Conservation (phyloP, 2,113 vertebrate species). For the Tenebrosternarchus preto region DNA sequence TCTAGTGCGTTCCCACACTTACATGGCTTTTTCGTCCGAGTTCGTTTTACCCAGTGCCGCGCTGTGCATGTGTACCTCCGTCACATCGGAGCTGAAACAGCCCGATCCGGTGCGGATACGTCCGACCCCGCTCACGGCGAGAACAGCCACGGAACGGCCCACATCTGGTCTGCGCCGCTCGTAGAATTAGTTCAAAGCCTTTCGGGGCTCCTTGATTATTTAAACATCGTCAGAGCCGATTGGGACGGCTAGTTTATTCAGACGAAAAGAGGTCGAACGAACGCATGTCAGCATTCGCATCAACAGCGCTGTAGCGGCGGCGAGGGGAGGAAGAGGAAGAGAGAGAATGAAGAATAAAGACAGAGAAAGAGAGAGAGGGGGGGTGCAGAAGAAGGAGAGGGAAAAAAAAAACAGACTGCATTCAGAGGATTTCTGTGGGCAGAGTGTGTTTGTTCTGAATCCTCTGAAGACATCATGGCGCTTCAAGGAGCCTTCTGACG, state of each 20-base stretch:
- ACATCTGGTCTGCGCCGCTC: constrained; percentile 59
- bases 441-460: constrained; percentile 59
- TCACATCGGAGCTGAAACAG: constrained; percentile 30
- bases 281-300: constrained; percentile 55
- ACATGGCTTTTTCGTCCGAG: constrained; percentile 7
- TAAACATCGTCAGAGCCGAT: constrained; percentile 62
- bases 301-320: constrained; percentile 47
- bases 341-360: constrained; percentile 33
- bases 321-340: neutral
- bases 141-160: constrained; percentile 44
- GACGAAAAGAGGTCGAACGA: constrained; percentile 47
- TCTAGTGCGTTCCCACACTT: constrained; percentile 3
- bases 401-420: constrained; percentile 31
- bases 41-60: constrained; percentile 45
- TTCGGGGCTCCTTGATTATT: constrained; percentile 64
- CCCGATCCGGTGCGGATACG: constrained; percentile 33
- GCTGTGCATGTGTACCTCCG: constrained; percentile 48
- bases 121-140: too few relatives aligned
- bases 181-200: constrained; percentile 63
- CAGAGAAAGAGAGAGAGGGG: neutral
- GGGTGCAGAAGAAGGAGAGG: constrained; percentile 18
- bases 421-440: constrained; percentile 50
- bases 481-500: constrained; percentile 54
- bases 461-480: constrained; percentile 54
- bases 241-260: constrained; percentile 49